Evolutionary conservation across 1,140 invertebrate species (phyloP).

Genomic region (Sweltsa coloradensis): DNA sequence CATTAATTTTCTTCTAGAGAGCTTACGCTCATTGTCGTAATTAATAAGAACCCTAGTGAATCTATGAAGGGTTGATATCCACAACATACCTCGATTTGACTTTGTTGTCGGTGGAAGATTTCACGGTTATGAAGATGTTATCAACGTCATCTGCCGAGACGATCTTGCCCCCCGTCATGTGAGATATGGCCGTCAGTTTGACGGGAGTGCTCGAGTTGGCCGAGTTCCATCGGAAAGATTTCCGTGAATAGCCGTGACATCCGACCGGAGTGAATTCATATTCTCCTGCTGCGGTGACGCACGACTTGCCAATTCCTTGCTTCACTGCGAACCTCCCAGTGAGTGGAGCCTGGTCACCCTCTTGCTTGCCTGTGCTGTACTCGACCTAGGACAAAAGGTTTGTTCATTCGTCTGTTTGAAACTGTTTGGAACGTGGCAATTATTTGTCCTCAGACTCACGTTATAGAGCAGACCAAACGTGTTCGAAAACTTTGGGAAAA

Average conservation of each 20-base stretch:
- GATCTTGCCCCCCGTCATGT: conserved; percentile 23
- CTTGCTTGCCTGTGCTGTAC: no score
- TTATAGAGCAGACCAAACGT: no score
- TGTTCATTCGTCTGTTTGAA: no score
- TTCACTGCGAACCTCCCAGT: background rate
- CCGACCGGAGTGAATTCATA: conserved; percentile 67
- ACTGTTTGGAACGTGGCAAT: no score
- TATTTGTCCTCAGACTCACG: no score
- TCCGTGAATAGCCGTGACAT: conserved; percentile 64
- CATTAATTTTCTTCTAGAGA: no score
- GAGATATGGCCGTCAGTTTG: conserved; percentile 26
- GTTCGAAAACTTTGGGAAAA: no score
- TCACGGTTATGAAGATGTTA: conserved; percentile 24
- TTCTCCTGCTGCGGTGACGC: conserved; percentile 49
- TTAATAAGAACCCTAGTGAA: no score
- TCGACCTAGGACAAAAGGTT: no score
- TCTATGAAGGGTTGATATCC: no score
- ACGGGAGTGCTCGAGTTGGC: conserved; percentile 16
- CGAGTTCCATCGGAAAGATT: conserved; percentile 34
- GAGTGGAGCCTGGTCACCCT: background rate
- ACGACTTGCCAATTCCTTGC: conserved; percentile 44
- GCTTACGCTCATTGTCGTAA: no score
- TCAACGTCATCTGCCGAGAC: conserved; percentile 22
- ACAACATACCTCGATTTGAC: conserved; percentile 5
- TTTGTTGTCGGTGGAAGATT: conserved; percentile 19